Base-by-base conservation (phyloP, 2,888 invertebrate genomes). In the Megastigmus dorsalis region DNA sequence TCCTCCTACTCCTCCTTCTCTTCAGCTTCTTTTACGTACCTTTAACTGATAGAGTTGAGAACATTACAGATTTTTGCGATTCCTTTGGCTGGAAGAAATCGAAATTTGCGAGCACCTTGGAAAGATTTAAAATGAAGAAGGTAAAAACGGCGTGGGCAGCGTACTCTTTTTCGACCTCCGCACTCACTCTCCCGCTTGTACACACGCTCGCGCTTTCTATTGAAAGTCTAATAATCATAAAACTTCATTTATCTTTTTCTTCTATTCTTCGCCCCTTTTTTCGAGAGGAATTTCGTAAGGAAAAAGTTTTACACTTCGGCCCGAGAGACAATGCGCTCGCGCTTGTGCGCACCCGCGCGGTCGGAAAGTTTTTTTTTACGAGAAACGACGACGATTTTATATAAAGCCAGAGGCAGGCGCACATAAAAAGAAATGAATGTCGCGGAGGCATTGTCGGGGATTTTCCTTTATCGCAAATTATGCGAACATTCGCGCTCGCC, bases 391-490 rank as follows among this genome's bases (percentile, higher is more conserved):
- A 50, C 50, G 50, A 26, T 50, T 50, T 50, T 50, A 50, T 50
- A 50, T 50, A 50, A 50, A 50, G 50, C 28, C 48, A 48, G 48
- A 48, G 48, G 48, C 48, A 48, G 26, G 48, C 28, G 50, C 28
- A 10, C 28, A 50, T 50, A 50, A 50, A 50, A 50, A 50, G 50
- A 50, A 50, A 50, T 50, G 50, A 50, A 50, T 50, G 50, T 50
- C 50, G 50, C 28, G 10, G n/a, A 28, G 50, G 26, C 50, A 50
- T 50, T 50, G 50, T 50, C 50, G 50, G 50, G n/a, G 50, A 50
- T 50, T 50, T 50, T 50, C 50, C 50, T 50, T 50, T 50, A 50
- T 50, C 50, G 50, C 50, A 50, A 50, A 50, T 50, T 50, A 50
- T 50, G 50, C 50, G 50, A 50, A 50, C 50, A 50, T 50, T 50